phyloP scores from a whole-genome alignment of 2,797 vertebrate genomes.

The Malurus leucopterus region DNA sequence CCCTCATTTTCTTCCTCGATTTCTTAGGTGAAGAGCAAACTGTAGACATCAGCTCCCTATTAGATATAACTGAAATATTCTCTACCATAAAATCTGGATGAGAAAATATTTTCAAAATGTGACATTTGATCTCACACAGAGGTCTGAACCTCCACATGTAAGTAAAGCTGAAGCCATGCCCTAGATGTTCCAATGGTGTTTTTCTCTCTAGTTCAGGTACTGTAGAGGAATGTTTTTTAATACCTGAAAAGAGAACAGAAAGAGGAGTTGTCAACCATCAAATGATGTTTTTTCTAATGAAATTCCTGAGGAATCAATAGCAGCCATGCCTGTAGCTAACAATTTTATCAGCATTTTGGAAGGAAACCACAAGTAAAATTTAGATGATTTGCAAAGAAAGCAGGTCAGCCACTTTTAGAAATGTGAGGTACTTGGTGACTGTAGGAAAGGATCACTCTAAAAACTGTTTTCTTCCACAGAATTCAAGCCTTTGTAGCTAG shows the following conservation, averaged over 20 bases:
- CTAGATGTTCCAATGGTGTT: background rate
- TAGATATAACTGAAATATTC: background rate
- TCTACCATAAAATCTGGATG: background rate
- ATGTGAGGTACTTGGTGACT: background rate
- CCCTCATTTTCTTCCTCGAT: background rate
- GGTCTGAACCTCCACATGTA: background rate
- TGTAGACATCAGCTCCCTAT: background rate
- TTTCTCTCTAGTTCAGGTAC: background rate
- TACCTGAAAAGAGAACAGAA: background rate
- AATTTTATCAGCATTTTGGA: background rate
- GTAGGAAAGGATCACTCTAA: background rate
- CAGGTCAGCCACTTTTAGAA: background rate
- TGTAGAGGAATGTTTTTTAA: background rate
- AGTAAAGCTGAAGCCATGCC: background rate
- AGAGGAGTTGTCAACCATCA: background rate
- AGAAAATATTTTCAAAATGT: background rate
- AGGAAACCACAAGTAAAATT: background rate
- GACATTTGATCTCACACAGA: background rate
- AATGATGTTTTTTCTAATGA: background rate
- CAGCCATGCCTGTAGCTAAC: background rate
- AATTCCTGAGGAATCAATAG: background rate
- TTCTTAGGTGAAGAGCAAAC: background rate
- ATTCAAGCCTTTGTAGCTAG: background rate
- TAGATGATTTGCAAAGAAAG: background rate
- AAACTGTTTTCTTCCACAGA: background rate